Evolutionary conservation across 2,113 vertebrate genomes (phyloP).

Genomic region (Gallinago jamesoni): DNA sequence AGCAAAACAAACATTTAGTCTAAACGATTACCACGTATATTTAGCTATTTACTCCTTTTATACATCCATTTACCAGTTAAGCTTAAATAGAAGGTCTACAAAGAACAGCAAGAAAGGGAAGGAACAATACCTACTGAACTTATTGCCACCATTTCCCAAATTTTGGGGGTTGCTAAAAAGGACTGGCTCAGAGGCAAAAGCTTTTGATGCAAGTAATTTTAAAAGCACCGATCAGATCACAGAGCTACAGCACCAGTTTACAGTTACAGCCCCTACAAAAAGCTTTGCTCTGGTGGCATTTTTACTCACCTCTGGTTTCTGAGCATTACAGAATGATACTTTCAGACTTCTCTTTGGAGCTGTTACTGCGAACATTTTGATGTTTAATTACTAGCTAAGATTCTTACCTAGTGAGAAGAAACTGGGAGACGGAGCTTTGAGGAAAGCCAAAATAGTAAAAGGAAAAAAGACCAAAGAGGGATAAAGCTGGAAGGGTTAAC

Average conservation of each 20-base stretch:
- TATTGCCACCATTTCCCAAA: not conserved
- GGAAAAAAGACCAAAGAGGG: not conserved
- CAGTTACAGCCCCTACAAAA: not conserved
- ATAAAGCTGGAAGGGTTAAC: not conserved
- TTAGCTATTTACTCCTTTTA: not conserved
- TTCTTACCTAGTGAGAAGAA: not conserved
- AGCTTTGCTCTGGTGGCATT: not conserved
- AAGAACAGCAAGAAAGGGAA: not conserved
- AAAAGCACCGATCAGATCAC: not conserved
- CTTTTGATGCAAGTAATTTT: not conserved
- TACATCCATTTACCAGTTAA: not conserved
- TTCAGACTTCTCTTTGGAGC: not conserved
- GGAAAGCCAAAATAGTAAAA: not conserved
- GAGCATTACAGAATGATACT: not conserved
- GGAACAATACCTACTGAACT: not conserved
- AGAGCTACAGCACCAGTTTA: not conserved
- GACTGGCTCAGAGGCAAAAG: not conserved
- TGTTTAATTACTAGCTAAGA: not conserved
- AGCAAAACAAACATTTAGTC: not conserved
- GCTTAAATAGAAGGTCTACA: not conserved
- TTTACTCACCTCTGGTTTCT: not conserved
- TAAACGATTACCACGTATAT: not conserved
- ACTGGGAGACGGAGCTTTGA: not conserved
- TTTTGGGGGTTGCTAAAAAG: not conserved
- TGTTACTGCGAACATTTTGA: not conserved